A percentile compares a stretch with the other conserved stretches of the same genome.
phyloP scores from a whole-genome alignment of 2,888 invertebrate species.

The Lobophora halterata region DNA sequence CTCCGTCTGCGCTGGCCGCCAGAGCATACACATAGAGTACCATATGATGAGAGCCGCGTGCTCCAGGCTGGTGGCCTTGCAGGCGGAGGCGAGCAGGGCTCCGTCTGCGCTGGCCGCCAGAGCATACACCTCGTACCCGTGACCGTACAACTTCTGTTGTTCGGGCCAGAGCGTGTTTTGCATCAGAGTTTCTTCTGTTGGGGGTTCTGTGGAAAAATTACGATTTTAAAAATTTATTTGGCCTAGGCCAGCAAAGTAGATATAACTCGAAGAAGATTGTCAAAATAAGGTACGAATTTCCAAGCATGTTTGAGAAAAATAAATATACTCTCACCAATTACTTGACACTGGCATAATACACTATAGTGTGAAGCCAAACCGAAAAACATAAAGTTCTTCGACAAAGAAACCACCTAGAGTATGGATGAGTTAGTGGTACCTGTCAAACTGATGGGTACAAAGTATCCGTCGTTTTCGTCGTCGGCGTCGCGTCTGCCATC shows the following conservation, averaged over 20 bases:
- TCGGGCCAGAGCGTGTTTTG: conserved; percentile 99
- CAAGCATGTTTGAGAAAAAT: no score
- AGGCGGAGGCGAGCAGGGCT: conserved; percentile 90
- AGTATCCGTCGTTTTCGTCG: conserved; percentile 58
- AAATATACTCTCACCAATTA: no score
- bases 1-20: conserved; percentile 86
- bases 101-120: conserved; percentile 88
- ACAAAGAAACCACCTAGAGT: no score
- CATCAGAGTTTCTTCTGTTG: conserved; percentile 94
- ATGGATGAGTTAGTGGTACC: no score
- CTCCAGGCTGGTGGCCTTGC: conserved; percentile 88
- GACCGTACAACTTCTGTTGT: conserved; percentile 96
- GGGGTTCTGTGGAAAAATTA: conserved; percentile 83
- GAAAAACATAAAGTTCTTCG: no score
- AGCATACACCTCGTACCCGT: conserved; percentile 95
- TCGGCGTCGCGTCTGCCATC: conserved; percentile 30
- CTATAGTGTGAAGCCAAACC: no score
- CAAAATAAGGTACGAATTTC: no score
- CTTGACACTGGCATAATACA: no score
- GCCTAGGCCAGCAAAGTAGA: neutral
- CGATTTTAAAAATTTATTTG: neutral
- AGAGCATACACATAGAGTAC: conserved; percentile 87
- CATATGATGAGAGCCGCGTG: conserved; percentile 95
- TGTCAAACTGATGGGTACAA: conserved; percentile 55
- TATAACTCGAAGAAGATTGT: no score